Evolutionary conservation across 1,140 invertebrate species (phyloP), one percentile per base, ranked within the genome.

Genomic region (Meteorus sp.): DNA sequence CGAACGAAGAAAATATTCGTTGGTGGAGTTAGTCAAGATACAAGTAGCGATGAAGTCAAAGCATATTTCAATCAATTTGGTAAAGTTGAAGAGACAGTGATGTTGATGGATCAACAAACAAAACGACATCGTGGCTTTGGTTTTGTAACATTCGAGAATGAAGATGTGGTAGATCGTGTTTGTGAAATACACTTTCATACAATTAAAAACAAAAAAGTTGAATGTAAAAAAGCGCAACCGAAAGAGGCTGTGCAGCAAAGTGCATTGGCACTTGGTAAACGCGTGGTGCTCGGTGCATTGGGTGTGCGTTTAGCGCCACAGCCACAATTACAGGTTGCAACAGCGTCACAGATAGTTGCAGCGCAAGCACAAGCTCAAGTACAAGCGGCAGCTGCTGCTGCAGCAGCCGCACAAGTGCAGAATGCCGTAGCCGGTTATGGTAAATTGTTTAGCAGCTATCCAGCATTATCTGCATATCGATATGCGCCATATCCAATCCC

Each of bases 71-170:
- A 87, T 65, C 92, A 94, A 78, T 95, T 94, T 74, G 93, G 93
- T 9, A 92, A 92, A 75, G 92, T 94, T 19, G 92, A 94, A 73
- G 93, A 95, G 73, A 92, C 92, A 13, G 92, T 95, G 8, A 94
- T 95, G 92, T 84, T 95, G 63, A 95, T 95, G 92, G 93, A 95
- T 76, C 92, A 95, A 78, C 92, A 94, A 77, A 95, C 93, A 6
- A 94, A 94, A 71, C 86, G 92, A 33, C 92, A 94, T 74, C 84
- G 92, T 44, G 93, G 92, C 50, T 94, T 95, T 75, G 93, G 93
- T 8, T 95, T 95, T 77, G 92, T 95, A 13, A 95, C 92, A 3
- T 95, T 95, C 80, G 92, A 94, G 73, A 91, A 89, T 64, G 92
- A 95, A 75, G 92, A 95, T 70, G 91, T 93, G 0, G 91, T 94